These are phyloP conservation scores for Leptopilina boulardi DNA, from an alignment of 1,140 invertebrate genomes.

Conservation along the genomic window DNA sequence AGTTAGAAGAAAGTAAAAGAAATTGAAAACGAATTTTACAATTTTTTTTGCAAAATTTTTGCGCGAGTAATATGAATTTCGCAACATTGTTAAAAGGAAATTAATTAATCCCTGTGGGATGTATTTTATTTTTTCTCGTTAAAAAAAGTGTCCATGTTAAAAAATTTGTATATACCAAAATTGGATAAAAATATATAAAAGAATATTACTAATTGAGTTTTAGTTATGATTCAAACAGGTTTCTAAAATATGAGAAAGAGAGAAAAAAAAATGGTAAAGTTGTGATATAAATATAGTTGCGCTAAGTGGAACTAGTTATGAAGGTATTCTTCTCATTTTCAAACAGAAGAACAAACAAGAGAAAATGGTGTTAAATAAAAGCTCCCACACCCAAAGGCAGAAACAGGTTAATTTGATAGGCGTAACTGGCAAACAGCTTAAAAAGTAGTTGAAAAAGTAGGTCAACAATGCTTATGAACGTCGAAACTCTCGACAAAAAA, in stretches of 20 bases:
- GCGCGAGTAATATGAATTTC: no score
- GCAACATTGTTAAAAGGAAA: no score
- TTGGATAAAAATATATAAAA: not conserved
- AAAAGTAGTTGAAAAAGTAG: not conserved
- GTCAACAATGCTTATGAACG: not conserved
- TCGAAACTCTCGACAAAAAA: not conserved
- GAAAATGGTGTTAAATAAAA: slow-evolving; percentile 34
- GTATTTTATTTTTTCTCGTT: no score
- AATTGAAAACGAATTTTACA: no score
- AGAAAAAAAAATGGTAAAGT: slow-evolving; percentile 26
- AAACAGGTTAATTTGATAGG: slow-evolving; percentile 25
- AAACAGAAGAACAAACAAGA: slow-evolving; percentile 23
- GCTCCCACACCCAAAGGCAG: slow-evolving; percentile 13
- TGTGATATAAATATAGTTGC: slow-evolving; percentile 6
- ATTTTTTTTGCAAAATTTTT: no score
- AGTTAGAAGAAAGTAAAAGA: no score
- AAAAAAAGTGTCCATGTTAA: no score
- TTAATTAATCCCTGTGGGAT: no score
- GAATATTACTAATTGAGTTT: not conserved
- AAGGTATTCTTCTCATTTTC: not conserved
- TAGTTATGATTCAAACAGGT: not conserved
- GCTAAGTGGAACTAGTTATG: slow-evolving; percentile 18
- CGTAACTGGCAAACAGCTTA: slow-evolving; percentile 13
- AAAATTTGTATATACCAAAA: no score
- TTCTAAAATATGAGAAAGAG: not conserved